Conservation (phyloP, 2,888 invertebrate species). For the Tillus elongatus region DNA sequence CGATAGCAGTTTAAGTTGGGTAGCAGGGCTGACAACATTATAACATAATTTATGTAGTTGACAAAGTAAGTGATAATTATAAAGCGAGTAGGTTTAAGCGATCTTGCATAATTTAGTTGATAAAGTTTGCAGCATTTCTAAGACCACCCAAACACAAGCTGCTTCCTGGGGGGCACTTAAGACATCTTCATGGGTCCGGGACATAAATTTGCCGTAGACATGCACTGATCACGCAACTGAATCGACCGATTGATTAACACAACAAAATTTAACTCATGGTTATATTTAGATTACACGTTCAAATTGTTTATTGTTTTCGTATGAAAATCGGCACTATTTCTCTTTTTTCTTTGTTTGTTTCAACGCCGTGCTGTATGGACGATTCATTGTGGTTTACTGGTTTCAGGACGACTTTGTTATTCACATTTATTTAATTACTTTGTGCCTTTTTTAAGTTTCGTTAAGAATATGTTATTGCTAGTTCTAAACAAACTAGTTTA, state of each 20-base stretch:
- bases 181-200: constrained; percentile 36
- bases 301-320: too few species aligned
- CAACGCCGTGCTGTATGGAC: too few species aligned
- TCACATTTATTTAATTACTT: too few species aligned
- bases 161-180: constrained; percentile 41
- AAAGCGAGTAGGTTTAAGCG: constrained; percentile 27
- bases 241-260: constrained; percentile 1
- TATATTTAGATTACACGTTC: too few species aligned
- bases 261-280: neutral
- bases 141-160: constrained; percentile 36
- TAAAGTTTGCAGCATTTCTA: constrained; percentile 3
- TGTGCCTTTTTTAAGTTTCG: too few species aligned
- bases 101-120: constrained; percentile 30
- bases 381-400: too few species aligned
- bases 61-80: constrained; percentile 35
- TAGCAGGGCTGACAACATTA: neutral
- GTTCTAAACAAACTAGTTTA: too few species aligned
- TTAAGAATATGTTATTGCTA: too few species aligned
- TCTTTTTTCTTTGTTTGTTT: too few species aligned
- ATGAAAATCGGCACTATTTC: too few species aligned
- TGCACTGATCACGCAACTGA: constrained; percentile 1
- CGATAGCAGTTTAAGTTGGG: too few species aligned
- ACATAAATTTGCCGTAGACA: constrained; percentile 33
- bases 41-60: constrained; percentile 26
- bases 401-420: too few species aligned